Evolutionary conservation across 2,113 vertebrate species (phyloP).

Genomic region (Hemiprocne comata): DNA sequence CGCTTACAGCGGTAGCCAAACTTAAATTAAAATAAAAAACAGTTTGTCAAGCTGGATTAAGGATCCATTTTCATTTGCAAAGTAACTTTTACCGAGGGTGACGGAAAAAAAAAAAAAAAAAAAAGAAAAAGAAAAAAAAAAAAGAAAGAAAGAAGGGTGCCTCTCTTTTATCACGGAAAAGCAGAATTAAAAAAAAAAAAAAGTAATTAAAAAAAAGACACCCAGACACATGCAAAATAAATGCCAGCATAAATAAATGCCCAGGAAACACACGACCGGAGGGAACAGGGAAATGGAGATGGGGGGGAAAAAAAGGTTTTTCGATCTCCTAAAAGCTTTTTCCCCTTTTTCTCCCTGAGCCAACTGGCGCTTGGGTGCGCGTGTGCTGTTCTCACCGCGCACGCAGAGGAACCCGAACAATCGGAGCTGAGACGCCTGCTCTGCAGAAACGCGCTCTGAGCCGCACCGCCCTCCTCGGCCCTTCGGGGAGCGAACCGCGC

Average conservation of each 20-base stretch:
- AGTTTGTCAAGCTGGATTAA: neutral
- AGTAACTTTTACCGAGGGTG: neutral
- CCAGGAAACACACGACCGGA: neutral
- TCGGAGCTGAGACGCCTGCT: neutral
- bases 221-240: neutral
- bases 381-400: neutral
- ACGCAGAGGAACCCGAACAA: neutral
- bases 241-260: neutral
- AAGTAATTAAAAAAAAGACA: too few relatives aligned
- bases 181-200: neutral
- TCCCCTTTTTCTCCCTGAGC: neutral
- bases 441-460: neutral
- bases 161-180: neutral
- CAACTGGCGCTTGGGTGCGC: neutral
- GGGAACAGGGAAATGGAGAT: neutral
- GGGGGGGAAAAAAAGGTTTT: neutral
- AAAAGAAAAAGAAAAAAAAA: too few relatives aligned
- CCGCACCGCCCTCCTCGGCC: neutral
- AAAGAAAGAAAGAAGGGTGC: neutral
- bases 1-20: neutral
- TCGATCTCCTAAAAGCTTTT: neutral
- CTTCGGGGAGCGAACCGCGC: neutral
- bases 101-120: neutral
- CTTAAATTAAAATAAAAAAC: constrained; percentile 55
- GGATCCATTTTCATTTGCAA: neutral